These are phyloP conservation scores for Diarsia mendica DNA, from an alignment of 2,888 invertebrate species.

Conservation along the genomic window DNA sequence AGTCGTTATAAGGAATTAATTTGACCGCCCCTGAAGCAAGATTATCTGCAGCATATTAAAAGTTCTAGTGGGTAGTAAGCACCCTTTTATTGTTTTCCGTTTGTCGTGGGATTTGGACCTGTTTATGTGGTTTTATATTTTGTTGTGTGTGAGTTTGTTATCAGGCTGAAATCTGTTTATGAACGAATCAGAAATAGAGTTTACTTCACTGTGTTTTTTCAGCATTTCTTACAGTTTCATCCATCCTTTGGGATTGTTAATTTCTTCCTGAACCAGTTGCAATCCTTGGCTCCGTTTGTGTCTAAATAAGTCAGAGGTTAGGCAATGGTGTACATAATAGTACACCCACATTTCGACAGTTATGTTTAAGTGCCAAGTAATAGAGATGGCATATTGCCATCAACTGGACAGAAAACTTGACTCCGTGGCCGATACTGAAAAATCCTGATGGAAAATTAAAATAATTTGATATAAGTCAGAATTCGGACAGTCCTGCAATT, in stretches of 20 bases:
- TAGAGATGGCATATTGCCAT: too few species aligned
- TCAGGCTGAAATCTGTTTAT: background rate
- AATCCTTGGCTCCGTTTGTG: background rate
- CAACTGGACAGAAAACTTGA: too few species aligned
- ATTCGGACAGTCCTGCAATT: too few species aligned
- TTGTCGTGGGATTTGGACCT: slow-evolving; percentile 24
- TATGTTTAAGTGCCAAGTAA: too few species aligned
- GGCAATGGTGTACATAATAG: too few species aligned
- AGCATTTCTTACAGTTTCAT: background rate
- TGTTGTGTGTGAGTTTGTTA: background rate
- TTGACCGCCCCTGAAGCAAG: slow-evolving; percentile 74
- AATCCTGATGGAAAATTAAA: too few species aligned
- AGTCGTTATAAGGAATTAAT: slow-evolving; percentile 84
- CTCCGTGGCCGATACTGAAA: too few species aligned
- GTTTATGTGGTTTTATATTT: background rate
- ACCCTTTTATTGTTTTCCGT: slow-evolving; percentile 53
- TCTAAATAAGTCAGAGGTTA: background rate
- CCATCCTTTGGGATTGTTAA: background rate
- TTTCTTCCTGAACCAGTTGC: background rate
- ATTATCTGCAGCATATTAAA: slow-evolving; percentile 78
- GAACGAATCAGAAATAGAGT: background rate
- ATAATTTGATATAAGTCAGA: too few species aligned
- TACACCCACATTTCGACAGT: too few species aligned
- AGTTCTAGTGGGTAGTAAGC: slow-evolving; percentile 63
- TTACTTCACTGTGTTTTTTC: background rate